Percentiles rank a stretch among this genome's conserved stretches.
Evolutionary conservation across 2,888 invertebrate genomes (phyloP).

Genomic region (Philereme transversata): DNA sequence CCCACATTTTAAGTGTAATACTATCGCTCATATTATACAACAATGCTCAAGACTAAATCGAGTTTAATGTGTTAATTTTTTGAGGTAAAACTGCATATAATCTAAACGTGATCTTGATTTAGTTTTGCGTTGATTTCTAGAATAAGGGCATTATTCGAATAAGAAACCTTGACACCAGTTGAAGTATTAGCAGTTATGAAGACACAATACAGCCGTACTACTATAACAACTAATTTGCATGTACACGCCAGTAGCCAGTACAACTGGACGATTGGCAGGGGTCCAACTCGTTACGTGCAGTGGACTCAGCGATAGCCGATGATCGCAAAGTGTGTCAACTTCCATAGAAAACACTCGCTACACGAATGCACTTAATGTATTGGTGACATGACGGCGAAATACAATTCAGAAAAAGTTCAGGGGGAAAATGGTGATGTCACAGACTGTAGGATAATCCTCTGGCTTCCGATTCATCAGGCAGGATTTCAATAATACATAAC

Average conservation of each 20-base stretch:
- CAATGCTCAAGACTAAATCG: no score
- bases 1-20: no score
- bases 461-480: no score
- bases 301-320: conserved; percentile 34
- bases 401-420: conserved; percentile 5
- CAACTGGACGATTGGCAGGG: conserved; percentile 32
- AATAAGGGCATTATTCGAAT: no score
- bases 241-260: conserved; percentile 32
- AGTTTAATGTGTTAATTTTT: no score
- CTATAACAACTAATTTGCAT: conserved; percentile 34
- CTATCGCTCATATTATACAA: no score
- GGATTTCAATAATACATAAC: no score
- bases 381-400: conserved; percentile 21
- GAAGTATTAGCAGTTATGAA: conserved; percentile 15
- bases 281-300: conserved; percentile 36
- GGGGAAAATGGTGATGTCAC: no score
- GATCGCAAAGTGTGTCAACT: conserved; percentile 30
- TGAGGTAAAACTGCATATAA: no score
- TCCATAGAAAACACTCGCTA: conserved; percentile 32
- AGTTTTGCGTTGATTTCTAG: no score
- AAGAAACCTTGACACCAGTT: conserved; percentile 12
- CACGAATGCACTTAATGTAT: conserved; percentile 26
- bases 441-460: no score
- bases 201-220: conserved; percentile 14
- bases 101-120: no score